Evolutionary conservation across 1,140 invertebrate species (phyloP), one percentile per base, ranked within the genome.

Genomic region (Streblospio benedicti): DNA sequence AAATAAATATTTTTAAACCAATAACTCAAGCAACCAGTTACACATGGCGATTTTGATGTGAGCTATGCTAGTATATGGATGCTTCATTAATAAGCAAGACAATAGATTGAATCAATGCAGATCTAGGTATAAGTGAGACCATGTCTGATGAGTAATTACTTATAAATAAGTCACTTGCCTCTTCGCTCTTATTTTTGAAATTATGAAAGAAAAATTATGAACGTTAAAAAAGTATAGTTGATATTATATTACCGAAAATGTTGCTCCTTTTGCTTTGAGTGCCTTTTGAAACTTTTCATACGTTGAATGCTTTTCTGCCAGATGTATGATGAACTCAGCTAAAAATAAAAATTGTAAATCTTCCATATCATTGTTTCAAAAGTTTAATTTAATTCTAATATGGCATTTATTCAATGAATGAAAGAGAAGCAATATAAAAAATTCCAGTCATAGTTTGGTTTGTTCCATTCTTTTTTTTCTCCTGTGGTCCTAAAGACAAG

Each of bases 241-340:
- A 59, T 18, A 31, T 27, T 28, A 59, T 43, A 18, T 57, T 45
- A 60, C 55, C 32, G 50, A 61, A 38, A 55, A 60, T 27, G 95
- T 91, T 1, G 92, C 92, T 59, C 90, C 93, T 88, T 93, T 95
- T 79, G 95, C 86, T 1, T 85, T 66, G 4, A 98, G 78, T 0
- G 85, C 87, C 74, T 86, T 87, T 69, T 93, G 94, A 71, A 97
- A 97, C 2, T 79, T 78, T 12, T 93, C 89, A 77, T 93, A 89
- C 2, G 85, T 87, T 38, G 84, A 82, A 79, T 93, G 89, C 75
- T 92, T 87, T 61, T 93, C 87, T 2, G 93, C 90, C 62, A 98
- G 81, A 71, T 90, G 85, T 66, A 98, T 97, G 9, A 99, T 91
- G 72, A 92, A 97, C 80, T 98, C 94, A 60, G 95, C 95, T 90